Conservation (phyloP, 2,888 invertebrate genomes). For the Sepiola atlantica region DNA sequence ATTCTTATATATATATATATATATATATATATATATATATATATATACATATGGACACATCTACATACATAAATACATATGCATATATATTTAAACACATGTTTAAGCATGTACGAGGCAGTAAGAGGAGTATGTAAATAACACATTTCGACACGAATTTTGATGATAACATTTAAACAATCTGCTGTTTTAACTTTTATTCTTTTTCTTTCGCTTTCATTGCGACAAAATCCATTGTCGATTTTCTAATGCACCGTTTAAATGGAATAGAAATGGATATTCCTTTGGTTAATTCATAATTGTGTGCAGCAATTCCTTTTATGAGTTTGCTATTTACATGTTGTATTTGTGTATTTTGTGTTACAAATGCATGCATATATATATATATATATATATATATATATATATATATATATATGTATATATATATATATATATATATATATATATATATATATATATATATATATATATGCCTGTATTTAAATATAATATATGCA, state of each 20-base stretch:
- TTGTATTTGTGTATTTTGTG: not conserved
- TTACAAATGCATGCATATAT: not conserved
- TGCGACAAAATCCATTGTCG: constrained; percentile 32
- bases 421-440: not conserved
- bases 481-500: too few species aligned
- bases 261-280: constrained; percentile 7
- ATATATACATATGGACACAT: too few species aligned
- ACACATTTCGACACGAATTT: not conserved
- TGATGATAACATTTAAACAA: not conserved
- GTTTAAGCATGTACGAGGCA: not conserved
- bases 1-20: too few species aligned
- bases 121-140: constrained; percentile 8
- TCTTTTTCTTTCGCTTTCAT: not conserved
- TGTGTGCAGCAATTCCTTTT: constrained; percentile 3
- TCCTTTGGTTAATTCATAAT: constrained; percentile 10
- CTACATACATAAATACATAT: not conserved
- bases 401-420: not conserved
- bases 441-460: not conserved
- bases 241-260: not conserved
- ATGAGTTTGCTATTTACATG: not conserved
- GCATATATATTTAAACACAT: too few species aligned
- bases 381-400: not conserved
- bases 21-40: too few species aligned
- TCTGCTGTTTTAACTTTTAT: not conserved
- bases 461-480: too few species aligned